Conservation (phyloP, 2,113 vertebrate species). For the Bos taurus region ARS-UCD2.0 NC_037344.1:15080001-15080500, state of each 20-base stretch:
- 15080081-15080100: constrained; percentile 10
- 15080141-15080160: neutral
- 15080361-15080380: constrained; percentile 34
- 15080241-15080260: neutral
- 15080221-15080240: neutral
- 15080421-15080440: neutral
- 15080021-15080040: neutral
- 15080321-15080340: neutral
- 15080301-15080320: constrained; percentile 28
- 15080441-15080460: constrained; percentile 19
- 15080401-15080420: constrained; percentile 9
- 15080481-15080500: constrained; percentile 19
- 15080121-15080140: constrained; percentile 11
- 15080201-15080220: neutral
- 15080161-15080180: neutral
- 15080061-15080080: neutral
- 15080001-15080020: neutral
- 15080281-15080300: neutral
- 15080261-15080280: neutral
- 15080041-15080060: neutral
- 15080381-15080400: constrained; percentile 18
- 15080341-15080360: constrained; percentile 34
- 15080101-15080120: neutral
- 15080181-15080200: neutral
- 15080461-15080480: neutral